Evolutionary conservation across 2,888 invertebrate species (phyloP).

Genomic region (Polylopha cassiicola): DNA sequence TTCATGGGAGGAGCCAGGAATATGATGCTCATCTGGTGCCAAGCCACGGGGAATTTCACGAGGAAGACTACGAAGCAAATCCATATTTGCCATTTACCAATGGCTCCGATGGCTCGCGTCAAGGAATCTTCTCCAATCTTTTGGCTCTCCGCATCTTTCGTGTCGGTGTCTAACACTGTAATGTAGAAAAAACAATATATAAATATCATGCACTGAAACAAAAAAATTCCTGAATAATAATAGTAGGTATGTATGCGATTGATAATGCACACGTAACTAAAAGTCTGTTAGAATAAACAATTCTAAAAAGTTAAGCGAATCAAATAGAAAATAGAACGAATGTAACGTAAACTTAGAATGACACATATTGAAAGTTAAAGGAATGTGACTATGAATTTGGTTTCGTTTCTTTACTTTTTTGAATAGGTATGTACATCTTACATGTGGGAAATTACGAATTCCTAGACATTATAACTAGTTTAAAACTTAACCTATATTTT

Average conservation of each 20-base stretch:
- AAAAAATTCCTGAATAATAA: not conserved
- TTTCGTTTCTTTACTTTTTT: no score
- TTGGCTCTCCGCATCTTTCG: constrained; percentile 46
- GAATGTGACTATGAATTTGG: no score
- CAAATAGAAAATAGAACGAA: no score
- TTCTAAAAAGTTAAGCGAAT: no score
- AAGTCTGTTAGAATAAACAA: no score
- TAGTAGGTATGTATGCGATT: not conserved
- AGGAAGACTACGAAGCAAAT: constrained; percentile 82
- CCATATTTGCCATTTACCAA: constrained; percentile 86
- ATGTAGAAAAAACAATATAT: constrained; percentile 25
- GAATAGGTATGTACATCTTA: no score
- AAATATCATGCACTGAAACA: not conserved
- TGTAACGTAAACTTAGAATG: no score
- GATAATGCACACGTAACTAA: no score
- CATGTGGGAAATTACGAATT: no score
- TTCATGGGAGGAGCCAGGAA: constrained; percentile 84
- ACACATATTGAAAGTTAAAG: no score
- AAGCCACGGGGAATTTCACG: constrained; percentile 87
- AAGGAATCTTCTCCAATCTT: constrained; percentile 76
- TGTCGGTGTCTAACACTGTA: constrained; percentile 64
- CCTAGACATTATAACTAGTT: no score
- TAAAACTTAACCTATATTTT: no score
- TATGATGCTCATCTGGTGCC: constrained; percentile 88
- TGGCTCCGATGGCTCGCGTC: constrained; percentile 82